Evolutionary conservation across 2,797 vertebrate genomes (phyloP).

Genomic region (Pipistrellus kuhlii): DNA sequence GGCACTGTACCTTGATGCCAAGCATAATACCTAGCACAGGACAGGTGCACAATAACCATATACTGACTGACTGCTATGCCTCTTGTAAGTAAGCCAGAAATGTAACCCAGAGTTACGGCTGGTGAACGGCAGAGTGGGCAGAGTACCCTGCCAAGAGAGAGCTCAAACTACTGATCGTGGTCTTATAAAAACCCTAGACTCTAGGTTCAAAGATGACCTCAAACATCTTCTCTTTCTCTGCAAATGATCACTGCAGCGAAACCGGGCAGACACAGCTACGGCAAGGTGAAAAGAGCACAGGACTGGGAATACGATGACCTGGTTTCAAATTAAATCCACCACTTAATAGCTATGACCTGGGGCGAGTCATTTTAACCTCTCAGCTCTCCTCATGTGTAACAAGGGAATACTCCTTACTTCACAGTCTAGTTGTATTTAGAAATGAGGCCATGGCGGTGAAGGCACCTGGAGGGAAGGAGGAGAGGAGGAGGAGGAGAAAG

Average conservation of each 20-base stretch:
- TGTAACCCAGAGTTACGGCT: neutral
- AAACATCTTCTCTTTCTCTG: neutral
- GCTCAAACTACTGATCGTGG: neutral
- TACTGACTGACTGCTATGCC: neutral
- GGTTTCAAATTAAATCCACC: slow-evolving; percentile 62
- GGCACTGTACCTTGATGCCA: neutral
- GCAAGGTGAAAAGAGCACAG: slow-evolving; percentile 7
- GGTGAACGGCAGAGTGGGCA: neutral
- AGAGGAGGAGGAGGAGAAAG: neutral
- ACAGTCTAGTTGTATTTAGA: slow-evolving; percentile 51
- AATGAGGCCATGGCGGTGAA: slow-evolving; percentile 32
- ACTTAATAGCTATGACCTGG: slow-evolving; percentile 58
- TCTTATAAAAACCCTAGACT: neutral
- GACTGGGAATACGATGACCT: slow-evolving; percentile 43
- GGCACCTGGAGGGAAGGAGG: neutral
- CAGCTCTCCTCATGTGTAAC: neutral
- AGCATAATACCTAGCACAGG: neutral
- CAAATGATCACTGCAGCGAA: neutral
- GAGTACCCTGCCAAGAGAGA: neutral
- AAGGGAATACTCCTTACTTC: slow-evolving; percentile 41
- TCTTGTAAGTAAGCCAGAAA: slow-evolving; percentile 17
- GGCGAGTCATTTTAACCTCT: slow-evolving; percentile 57
- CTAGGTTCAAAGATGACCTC: neutral
- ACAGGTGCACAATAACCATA: neutral
- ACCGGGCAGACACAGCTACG: neutral